Percentiles rank a stretch among this genome's conserved stretches.
These are phyloP conservation scores for Folsomia manolachei DNA, from an alignment of 2,888 invertebrate genomes.

Conservation along the genomic window DNA sequence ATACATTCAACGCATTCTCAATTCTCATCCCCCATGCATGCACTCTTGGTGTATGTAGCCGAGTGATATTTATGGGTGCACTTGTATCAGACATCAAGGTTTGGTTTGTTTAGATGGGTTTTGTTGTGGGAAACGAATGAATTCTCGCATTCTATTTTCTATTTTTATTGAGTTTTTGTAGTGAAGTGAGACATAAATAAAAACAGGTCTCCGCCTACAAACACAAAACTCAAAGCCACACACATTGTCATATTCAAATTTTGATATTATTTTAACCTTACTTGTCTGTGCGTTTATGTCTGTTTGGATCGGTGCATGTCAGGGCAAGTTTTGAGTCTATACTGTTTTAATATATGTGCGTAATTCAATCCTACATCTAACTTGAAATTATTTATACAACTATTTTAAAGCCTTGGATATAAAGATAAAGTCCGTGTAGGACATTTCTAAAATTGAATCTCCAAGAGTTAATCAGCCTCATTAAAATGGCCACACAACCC, in stretches of 20 bases:
- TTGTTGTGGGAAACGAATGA: slow-evolving; percentile 2
- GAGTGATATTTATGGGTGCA: background rate
- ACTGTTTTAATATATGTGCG: too few relatives aligned
- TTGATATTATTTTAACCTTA: background rate
- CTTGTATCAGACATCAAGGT: background rate
- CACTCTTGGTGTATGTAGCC: too few relatives aligned
- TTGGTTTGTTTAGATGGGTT: too few relatives aligned
- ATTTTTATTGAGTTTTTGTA: background rate
- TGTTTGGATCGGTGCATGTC: too few relatives aligned
- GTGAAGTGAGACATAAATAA: background rate
- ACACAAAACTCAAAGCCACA: background rate
- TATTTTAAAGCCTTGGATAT: too few relatives aligned
- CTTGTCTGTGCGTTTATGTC: background rate
- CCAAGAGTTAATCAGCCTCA: background rate
- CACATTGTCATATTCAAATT: background rate
- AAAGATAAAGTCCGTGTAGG: background rate
- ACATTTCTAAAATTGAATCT: background rate
- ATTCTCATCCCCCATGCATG: too few relatives aligned
- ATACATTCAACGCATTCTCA: background rate
- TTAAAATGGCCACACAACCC: background rate
- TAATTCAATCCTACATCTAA: too few relatives aligned
- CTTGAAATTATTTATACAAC: too few relatives aligned
- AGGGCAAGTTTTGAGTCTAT: too few relatives aligned
- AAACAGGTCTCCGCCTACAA: background rate
- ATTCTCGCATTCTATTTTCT: background rate